These are phyloP conservation scores for Coregonus sp. DNA, from an alignment of 2,797 vertebrate genomes.

Conservation along the genomic window DNA sequence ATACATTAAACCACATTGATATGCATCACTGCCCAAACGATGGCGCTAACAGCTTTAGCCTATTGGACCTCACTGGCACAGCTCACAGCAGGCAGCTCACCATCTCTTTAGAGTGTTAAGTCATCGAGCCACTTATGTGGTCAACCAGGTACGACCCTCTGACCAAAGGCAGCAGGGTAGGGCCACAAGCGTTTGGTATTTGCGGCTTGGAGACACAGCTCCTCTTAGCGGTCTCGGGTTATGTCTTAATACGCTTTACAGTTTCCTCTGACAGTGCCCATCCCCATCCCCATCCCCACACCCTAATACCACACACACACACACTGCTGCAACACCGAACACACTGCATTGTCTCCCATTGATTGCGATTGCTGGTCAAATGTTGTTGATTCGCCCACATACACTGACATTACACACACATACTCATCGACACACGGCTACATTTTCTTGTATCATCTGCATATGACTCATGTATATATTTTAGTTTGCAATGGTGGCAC, in stretches of 20 bases:
- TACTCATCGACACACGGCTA: not conserved
- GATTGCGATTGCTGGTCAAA: slow-evolving; percentile 1
- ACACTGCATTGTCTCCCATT: slow-evolving; percentile 2
- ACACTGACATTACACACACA: slow-evolving; percentile 9
- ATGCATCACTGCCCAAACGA: slow-evolving; percentile 46
- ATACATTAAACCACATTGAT: slow-evolving; percentile 55
- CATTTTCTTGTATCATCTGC: slow-evolving; percentile 31
- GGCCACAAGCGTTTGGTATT: slow-evolving; percentile 56
- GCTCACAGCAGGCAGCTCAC: slow-evolving; percentile 38
- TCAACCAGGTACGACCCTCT: slow-evolving; percentile 66
- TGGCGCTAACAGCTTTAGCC: slow-evolving; percentile 54
- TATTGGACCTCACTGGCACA: slow-evolving; percentile 13
- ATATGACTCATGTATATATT: slow-evolving; percentile 52
- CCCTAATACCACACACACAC: slow-evolving; percentile 13
- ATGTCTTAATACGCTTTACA: slow-evolving; percentile 70
- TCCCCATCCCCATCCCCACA: slow-evolving; percentile 25
- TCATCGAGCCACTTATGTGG: slow-evolving; percentile 71
- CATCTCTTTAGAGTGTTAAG: slow-evolving; percentile 62
- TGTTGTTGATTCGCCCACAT: not conserved
- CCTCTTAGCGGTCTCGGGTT: slow-evolving; percentile 70
- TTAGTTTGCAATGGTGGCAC: slow-evolving; percentile 36
- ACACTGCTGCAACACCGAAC: slow-evolving; percentile 5
- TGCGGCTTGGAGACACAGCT: slow-evolving; percentile 70
- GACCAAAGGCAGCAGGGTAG: slow-evolving; percentile 46
- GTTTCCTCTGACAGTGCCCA: slow-evolving; percentile 58